Conservation (phyloP, 30 jellyfish, hydroid and myxozoan genomes). For the Aurelia coerulea region DNA sequence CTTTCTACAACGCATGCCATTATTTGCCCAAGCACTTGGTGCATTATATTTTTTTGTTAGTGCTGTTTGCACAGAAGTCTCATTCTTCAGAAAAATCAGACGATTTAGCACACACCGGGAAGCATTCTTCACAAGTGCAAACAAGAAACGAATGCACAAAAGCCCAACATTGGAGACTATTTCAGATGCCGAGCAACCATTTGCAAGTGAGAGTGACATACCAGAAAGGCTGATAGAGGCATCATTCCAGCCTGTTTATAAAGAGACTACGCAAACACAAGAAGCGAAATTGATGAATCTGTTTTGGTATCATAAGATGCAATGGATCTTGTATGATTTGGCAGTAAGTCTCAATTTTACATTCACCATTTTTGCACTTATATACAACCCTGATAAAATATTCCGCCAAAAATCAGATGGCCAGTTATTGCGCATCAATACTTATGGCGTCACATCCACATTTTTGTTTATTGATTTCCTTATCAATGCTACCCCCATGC, state of each 20-base stretch:
- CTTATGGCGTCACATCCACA: slow-evolving; percentile 30
- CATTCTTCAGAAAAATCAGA: slow-evolving; percentile 65
- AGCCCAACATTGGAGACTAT: slow-evolving; percentile 71
- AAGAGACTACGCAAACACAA: slow-evolving; percentile 18
- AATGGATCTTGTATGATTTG: slow-evolving; percentile 59
- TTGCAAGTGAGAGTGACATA: slow-evolving; percentile 52
- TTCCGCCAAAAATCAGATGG: slow-evolving; percentile 8
- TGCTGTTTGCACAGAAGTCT: slow-evolving; percentile 61
- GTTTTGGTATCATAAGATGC: slow-evolving; percentile 71
- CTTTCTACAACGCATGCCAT: slow-evolving; percentile 41
- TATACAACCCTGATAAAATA: background rate
- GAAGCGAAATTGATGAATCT: slow-evolving; percentile 49
- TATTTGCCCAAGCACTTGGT: slow-evolving; percentile 46
- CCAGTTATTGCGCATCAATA: slow-evolving; percentile 26
- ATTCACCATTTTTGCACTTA: slow-evolving; percentile 37
- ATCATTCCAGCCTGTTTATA: slow-evolving; percentile 39
- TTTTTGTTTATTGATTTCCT: slow-evolving; percentile 32
- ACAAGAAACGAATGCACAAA: slow-evolving; percentile 30
- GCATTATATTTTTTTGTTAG: slow-evolving; percentile 62
- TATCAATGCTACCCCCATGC: slow-evolving; percentile 29
- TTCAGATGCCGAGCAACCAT: slow-evolving; percentile 69
- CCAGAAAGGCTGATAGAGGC: slow-evolving; percentile 64
- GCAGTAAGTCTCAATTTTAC: slow-evolving; percentile 58
- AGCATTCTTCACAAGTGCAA: slow-evolving; percentile 40
- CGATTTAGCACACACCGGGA: slow-evolving; percentile 67